These are phyloP conservation scores for Lutjanus campechanus DNA, from an alignment of 2,797 vertebrate genomes.

Conservation along the genomic window DNA sequence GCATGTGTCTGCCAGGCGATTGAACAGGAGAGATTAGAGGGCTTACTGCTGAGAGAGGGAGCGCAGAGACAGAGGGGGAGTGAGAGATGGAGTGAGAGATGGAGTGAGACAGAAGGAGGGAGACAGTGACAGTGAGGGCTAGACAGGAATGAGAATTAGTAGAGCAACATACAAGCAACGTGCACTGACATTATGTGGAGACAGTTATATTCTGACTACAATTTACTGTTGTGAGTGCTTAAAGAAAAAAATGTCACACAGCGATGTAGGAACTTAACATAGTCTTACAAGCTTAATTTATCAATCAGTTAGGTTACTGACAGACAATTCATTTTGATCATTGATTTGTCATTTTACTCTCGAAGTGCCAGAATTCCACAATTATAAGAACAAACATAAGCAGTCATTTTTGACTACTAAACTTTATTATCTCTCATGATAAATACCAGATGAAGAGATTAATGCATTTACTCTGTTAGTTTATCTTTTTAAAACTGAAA, in stretches of 20 bases:
- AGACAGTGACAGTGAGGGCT: slow-evolving; percentile 7
- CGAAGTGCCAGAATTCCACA: too few species aligned
- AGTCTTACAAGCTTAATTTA: neutral
- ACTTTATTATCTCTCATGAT: too few species aligned
- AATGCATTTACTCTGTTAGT: too few species aligned
- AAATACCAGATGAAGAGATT: too few species aligned
- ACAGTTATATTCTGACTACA: neutral
- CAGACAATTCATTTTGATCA: neutral
- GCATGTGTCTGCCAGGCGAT: slow-evolving; percentile 84
- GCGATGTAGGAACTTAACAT: neutral
- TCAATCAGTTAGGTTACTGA: neutral
- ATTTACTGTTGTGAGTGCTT: neutral
- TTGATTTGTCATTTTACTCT: neutral
- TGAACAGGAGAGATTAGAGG: slow-evolving; percentile 85
- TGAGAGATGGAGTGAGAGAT: slow-evolving; percentile 4
- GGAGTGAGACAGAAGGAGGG: slow-evolving; percentile 28
- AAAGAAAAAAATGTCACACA: neutral
- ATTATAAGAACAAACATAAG: too few species aligned
- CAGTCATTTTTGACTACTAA: too few species aligned
- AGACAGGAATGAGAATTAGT: slow-evolving; percentile 38
- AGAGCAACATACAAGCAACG: slow-evolving; percentile 5
- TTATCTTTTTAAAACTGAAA: too few species aligned
- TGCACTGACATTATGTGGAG: slow-evolving; percentile 9
- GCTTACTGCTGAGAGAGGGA: slow-evolving; percentile 78
- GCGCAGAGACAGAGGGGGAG: slow-evolving; percentile 36